These are phyloP conservation scores for Chrysotoxum bicinctum DNA, from an alignment of 2,888 invertebrate species.

Conservation along the genomic window DNA sequence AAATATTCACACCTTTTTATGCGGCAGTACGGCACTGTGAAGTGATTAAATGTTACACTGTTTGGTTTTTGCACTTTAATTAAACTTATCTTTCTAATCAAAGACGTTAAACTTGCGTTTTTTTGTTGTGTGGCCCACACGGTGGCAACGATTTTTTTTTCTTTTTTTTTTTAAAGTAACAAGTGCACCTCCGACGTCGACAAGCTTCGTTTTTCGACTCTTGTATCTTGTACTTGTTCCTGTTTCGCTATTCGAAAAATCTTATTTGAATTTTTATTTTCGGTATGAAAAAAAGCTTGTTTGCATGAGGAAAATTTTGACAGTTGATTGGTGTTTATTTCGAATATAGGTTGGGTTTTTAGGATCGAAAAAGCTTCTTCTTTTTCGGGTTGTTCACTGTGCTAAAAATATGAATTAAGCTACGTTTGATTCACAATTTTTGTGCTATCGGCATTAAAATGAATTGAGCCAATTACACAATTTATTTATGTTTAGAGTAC, in stretches of 20 bases:
- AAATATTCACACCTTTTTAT: constrained; percentile 57
- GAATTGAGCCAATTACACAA: too few species aligned
- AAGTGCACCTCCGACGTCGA: constrained; percentile 72
- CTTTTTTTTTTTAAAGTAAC: constrained; percentile 33
- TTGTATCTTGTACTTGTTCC: too few species aligned
- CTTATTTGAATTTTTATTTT: constrained; percentile 65
- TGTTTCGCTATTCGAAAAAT: constrained; percentile 68
- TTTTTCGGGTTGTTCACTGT: constrained; percentile 31
- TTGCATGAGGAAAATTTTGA: constrained; percentile 33
- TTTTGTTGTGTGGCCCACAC: constrained; percentile 14
- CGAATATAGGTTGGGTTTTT: constrained; percentile 15
- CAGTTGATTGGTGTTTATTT: constrained; percentile 38
- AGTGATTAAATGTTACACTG: not conserved
- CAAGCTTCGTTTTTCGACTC: constrained; percentile 69
- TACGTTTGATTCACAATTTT: constrained; percentile 18
- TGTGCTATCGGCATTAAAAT: not conserved
- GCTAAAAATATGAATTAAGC: not conserved
- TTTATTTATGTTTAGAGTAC: too few species aligned
- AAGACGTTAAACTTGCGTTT: constrained; percentile 36
- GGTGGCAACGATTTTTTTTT: constrained; percentile 53
- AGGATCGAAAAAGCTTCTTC: constrained; percentile 31
- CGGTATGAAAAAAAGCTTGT: constrained; percentile 1
- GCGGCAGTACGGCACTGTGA: not conserved
- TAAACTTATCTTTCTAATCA: constrained; percentile 28
- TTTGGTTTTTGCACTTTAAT: constrained; percentile 20